These are phyloP conservation scores for Allygus modestus DNA, from an alignment of 2,888 invertebrate genomes.

Conservation along the genomic window DNA sequence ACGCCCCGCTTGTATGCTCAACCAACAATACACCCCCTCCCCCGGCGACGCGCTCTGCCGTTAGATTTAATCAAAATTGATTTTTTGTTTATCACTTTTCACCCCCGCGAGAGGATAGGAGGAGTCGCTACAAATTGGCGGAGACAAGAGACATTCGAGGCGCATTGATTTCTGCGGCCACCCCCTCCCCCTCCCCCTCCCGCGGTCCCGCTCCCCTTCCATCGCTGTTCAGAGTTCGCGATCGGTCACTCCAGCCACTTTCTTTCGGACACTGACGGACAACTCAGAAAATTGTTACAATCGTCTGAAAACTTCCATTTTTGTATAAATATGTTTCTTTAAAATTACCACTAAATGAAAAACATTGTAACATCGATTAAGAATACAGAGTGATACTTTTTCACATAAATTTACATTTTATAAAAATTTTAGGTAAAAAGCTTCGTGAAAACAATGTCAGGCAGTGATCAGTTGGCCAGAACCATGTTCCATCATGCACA, in stretches of 20 bases:
- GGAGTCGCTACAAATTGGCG: constrained; percentile 46
- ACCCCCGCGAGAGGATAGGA: constrained; percentile 64
- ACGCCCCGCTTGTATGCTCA: constrained; percentile 74
- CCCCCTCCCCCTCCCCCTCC: not conserved
- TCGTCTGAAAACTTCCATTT: too few relatives aligned
- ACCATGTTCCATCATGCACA: too few relatives aligned
- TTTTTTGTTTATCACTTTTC: constrained; percentile 70
- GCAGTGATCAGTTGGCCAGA: too few relatives aligned
- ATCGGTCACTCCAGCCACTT: not conserved
- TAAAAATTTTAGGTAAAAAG: too few relatives aligned
- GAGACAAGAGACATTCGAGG: constrained; percentile 47
- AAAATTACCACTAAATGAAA: too few relatives aligned
- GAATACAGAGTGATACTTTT: too few relatives aligned
- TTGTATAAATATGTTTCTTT: too few relatives aligned
- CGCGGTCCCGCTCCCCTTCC: not conserved
- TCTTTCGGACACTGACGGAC: not conserved
- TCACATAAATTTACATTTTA: too few relatives aligned
- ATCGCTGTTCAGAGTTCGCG: not conserved
- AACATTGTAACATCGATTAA: too few relatives aligned
- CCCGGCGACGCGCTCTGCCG: constrained; percentile 47
- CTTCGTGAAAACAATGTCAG: too few relatives aligned
- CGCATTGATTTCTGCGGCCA: constrained; percentile 51
- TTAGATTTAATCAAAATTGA: constrained; percentile 69
- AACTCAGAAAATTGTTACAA: not conserved
- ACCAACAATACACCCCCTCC: constrained; percentile 70